Conservation (phyloP, 2,888 invertebrate genomes). For the Scrobipalpa costella region DNA sequence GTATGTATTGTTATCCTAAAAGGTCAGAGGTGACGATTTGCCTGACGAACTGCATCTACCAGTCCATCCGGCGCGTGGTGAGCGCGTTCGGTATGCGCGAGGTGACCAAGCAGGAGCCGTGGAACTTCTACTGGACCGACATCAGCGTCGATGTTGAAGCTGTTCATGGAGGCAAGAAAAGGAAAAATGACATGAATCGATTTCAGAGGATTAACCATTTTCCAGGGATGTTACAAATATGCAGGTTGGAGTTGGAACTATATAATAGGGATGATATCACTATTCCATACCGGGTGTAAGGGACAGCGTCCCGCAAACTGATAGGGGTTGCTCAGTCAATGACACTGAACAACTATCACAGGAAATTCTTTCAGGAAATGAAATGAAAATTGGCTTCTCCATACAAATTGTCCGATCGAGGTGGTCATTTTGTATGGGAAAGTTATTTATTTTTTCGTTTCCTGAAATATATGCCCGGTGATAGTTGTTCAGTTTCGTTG, state of each 20-base stretch:
- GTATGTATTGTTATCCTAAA: conserved; percentile 17
- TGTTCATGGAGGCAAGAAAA: too few relatives aligned
- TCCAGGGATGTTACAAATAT: conserved; percentile 94
- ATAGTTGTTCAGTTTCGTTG: too few relatives aligned
- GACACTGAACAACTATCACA: too few relatives aligned
- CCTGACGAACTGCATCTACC: conserved; percentile 86
- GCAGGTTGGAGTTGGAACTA: conserved; percentile 63
- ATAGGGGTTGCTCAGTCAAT: too few relatives aligned
- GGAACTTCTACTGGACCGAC: conserved; percentile 97
- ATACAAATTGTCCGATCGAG: too few relatives aligned
- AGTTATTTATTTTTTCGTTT: too few relatives aligned
- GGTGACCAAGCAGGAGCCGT: conserved; percentile 89
- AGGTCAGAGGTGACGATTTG: conserved; percentile 83
- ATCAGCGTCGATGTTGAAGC: conserved; percentile 92
- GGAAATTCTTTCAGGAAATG: too few relatives aligned
- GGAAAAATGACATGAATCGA: conserved; percentile 96
- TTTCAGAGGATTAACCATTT: conserved; percentile 97
- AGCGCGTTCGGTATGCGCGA: conserved; percentile 87
- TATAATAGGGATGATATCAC: neutral
- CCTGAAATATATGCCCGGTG: too few relatives aligned
- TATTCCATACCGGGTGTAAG: too few relatives aligned
- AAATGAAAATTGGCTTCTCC: too few relatives aligned
- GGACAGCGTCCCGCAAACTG: too few relatives aligned
- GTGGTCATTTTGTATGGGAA: too few relatives aligned
- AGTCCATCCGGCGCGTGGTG: conserved; percentile 86